Percentiles rank a stretch among this genome's conserved stretches.
Conservation (phyloP, 1,140 invertebrate genomes). For the Pararge aegeria region DNA sequence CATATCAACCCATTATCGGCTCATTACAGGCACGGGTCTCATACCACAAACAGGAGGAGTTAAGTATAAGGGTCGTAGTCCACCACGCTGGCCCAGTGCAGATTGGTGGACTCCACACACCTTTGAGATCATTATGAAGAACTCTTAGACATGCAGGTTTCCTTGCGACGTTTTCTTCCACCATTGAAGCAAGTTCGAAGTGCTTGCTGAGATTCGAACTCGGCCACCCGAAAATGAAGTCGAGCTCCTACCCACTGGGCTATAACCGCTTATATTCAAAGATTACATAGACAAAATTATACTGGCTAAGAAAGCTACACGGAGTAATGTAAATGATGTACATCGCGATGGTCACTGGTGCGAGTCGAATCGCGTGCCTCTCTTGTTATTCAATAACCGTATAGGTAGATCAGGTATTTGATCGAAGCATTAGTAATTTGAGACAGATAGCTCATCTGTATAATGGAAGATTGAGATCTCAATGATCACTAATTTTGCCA, state of each 20-base stretch:
- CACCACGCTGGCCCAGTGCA: too few species aligned
- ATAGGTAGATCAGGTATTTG: background rate
- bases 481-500: background rate
- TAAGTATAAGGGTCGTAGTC: too few species aligned
- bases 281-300: slow-evolving; percentile 6
- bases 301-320: slow-evolving; percentile 4
- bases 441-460: background rate
- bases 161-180: too few species aligned
- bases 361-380: slow-evolving; percentile 1
- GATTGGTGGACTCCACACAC: too few species aligned
- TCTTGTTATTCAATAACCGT: background rate
- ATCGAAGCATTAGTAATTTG: background rate
- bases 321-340: background rate
- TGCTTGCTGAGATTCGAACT: too few species aligned
- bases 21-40: too few species aligned
- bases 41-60: too few species aligned
- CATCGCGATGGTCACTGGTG: background rate
- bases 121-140: too few species aligned
- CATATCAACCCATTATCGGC: too few species aligned
- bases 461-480: background rate
- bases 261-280: slow-evolving; percentile 2
- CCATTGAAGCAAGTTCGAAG: too few species aligned
- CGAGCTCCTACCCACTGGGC: background rate
- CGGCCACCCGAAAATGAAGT: background rate
- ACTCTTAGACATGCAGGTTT: too few species aligned